phyloP scores from a whole-genome alignment of 2,797 vertebrate species.

The Gephyroberyx darwinii region DNA sequence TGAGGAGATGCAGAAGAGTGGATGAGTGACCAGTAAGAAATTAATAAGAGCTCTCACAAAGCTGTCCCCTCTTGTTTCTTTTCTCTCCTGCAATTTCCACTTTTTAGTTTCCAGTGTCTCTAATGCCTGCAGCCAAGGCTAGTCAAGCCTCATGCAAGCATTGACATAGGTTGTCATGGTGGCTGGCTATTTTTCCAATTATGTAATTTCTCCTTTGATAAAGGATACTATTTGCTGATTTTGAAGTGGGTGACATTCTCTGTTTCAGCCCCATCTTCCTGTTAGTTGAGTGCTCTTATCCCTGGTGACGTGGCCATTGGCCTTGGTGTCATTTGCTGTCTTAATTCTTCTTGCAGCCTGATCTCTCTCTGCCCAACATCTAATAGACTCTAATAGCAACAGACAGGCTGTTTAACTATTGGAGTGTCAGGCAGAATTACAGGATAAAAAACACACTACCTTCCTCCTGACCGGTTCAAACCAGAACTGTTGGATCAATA shows the following conservation, averaged over 20 bases:
- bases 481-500: constrained; percentile 6
- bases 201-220: constrained; percentile 49
- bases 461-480: constrained; percentile 10
- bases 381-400: constrained; percentile 26
- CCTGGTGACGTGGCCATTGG: constrained; percentile 42
- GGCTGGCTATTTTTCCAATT: constrained; percentile 64
- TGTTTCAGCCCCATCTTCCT: constrained; percentile 34
- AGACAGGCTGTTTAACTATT: constrained; percentile 10
- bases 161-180: constrained; percentile 60
- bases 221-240: constrained; percentile 55
- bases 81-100: constrained; percentile 61
- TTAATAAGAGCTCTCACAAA: constrained; percentile 41
- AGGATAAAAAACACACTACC: constrained; percentile 14
- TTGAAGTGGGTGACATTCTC: constrained; percentile 47
- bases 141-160: constrained; percentile 57
- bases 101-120: constrained; percentile 56
- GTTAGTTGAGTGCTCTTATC: constrained; percentile 30
- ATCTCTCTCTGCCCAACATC: not conserved
- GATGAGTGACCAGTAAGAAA: constrained; percentile 36
- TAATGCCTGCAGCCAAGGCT: constrained; percentile 62
- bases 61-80: constrained; percentile 44
- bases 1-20: constrained; percentile 19
- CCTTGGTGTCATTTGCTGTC: constrained; percentile 59
- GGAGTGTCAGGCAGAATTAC: constrained; percentile 19
- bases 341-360: constrained; percentile 24